These are phyloP conservation scores for Todiramphus saurophagus DNA, from an alignment of 2,113 vertebrate genomes.

Conservation along the genomic window DNA sequence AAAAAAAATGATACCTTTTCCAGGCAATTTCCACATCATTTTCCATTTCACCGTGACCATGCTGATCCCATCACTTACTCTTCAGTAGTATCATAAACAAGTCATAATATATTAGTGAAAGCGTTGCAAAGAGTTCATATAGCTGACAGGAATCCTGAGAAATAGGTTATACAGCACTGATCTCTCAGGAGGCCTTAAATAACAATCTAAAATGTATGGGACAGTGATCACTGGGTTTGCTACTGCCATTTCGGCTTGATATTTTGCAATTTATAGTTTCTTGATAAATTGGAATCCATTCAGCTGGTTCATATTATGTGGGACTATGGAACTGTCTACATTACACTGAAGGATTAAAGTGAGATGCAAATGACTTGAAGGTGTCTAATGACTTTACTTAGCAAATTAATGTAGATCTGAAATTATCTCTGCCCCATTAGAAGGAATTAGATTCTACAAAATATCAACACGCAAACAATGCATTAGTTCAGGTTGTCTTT, in stretches of 20 bases:
- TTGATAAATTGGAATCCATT: constrained; percentile 69
- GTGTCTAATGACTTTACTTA: constrained; percentile 8
- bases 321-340: neutral
- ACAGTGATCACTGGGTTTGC: constrained; percentile 67
- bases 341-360: constrained; percentile 40
- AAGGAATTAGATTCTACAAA: neutral
- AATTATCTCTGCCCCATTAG: neutral
- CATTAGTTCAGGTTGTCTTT: neutral
- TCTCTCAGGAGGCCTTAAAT: constrained; percentile 68
- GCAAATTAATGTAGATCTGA: neutral
- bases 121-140: constrained; percentile 14
- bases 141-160: constrained; percentile 58
- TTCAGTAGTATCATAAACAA: constrained; percentile 56
- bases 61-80: constrained; percentile 11
- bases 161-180: constrained; percentile 56
- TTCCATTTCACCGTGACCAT: constrained; percentile 10
- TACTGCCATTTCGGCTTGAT: constrained; percentile 52
- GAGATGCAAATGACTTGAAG: constrained; percentile 37
- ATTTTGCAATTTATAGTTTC: constrained; percentile 66
- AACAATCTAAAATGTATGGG: constrained; percentile 67
- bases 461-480: neutral
- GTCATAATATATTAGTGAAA: constrained; percentile 65
- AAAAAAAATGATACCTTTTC: neutral
- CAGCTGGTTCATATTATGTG: constrained; percentile 30
- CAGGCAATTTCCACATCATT: constrained; percentile 19